Percentiles rank a stretch among this genome's conserved stretches.
phyloP scores from a whole-genome alignment of 2,888 invertebrate species.

The Fragum whitleyi region DNA sequence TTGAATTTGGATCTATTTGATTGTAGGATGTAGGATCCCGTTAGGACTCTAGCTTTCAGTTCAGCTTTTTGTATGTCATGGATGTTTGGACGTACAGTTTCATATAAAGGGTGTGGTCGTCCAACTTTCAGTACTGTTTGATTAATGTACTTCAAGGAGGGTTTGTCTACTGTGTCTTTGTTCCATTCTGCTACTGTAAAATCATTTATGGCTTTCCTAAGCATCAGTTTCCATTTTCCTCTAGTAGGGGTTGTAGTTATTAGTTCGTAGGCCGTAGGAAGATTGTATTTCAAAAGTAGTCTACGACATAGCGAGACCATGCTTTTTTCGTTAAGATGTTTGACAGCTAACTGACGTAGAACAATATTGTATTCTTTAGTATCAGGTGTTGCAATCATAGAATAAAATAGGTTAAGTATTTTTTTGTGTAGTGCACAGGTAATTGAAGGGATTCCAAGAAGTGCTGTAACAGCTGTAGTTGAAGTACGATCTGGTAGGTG shows the following conservation, averaged over 20 bases:
- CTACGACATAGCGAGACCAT: not conserved
- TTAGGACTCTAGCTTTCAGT: not conserved
- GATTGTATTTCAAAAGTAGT: not conserved
- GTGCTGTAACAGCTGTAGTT: not conserved
- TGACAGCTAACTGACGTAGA: not conserved
- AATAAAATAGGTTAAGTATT: not conserved
- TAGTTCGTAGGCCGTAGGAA: not conserved
- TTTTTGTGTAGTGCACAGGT: not conserved
- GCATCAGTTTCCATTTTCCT: not conserved
- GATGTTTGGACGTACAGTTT: not conserved
- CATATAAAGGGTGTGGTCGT: not conserved
- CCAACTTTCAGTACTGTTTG: not conserved
- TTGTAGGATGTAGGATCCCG: not conserved
- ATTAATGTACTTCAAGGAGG: not conserved
- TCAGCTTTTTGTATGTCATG: too few species aligned
- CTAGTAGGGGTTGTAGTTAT: too few species aligned
- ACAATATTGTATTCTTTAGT: not conserved
- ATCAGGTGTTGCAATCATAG: not conserved
- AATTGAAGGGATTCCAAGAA: slow-evolving; percentile 13
- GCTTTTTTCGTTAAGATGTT: not conserved
- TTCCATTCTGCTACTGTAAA: not conserved
- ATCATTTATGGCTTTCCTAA: not conserved
- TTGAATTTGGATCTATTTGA: not conserved
- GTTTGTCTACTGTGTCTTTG: not conserved
- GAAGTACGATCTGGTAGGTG: slow-evolving; percentile 20